These are phyloP conservation scores for Rostratula benghalensis DNA, from an alignment of 2,113 vertebrate genomes.

Conservation along the genomic window DNA sequence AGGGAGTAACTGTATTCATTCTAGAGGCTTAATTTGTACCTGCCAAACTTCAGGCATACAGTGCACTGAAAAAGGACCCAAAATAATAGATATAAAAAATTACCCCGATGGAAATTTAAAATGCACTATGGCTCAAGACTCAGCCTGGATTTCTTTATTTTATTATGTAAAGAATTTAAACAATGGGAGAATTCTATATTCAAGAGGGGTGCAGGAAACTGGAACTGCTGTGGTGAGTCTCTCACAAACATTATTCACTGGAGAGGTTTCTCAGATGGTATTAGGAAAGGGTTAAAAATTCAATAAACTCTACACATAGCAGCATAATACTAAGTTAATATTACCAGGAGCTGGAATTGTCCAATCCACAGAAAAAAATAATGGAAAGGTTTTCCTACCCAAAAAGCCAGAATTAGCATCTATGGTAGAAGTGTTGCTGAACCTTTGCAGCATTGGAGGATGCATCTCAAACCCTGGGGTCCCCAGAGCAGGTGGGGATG, in stretches of 20 bases:
- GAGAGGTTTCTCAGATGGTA: background rate
- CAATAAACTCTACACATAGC: background rate
- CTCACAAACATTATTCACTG: background rate
- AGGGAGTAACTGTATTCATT: background rate
- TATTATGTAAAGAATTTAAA: background rate
- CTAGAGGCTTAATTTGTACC: background rate
- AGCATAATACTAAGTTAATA: background rate
- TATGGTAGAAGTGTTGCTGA: background rate
- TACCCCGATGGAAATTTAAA: background rate
- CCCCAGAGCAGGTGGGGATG: background rate
- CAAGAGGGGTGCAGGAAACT: background rate
- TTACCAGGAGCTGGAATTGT: background rate
- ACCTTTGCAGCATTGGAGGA: background rate
- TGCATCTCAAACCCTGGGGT: background rate
- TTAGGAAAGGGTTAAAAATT: background rate
- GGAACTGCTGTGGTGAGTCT: background rate
- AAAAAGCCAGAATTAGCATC: background rate
- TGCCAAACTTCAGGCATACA: background rate
- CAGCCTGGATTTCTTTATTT: background rate
- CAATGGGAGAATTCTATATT: background rate
- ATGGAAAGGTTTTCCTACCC: background rate
- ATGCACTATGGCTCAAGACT: background rate
- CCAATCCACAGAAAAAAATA: background rate
- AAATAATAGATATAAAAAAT: background rate
- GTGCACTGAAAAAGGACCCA: background rate